Evolutionary conservation across 2,797 vertebrate genomes (phyloP), one percentile per base, ranked within the genome.

Genomic region (Pangasius djambal): DNA sequence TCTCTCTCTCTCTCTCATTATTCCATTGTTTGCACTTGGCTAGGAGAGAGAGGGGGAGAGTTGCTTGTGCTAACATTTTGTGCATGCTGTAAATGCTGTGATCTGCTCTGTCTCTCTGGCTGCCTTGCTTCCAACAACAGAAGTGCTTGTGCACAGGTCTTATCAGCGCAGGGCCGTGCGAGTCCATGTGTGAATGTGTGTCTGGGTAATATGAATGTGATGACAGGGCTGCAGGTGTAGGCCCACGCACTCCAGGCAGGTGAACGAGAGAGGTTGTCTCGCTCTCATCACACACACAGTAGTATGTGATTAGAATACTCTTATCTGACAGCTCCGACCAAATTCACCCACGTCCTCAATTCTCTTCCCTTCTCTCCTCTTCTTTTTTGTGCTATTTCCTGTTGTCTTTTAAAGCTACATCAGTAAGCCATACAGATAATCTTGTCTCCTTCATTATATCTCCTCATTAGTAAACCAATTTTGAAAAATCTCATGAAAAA

Each of bases 181-280:
- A 31, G 89, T 79, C 15, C 44, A 22, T 88, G 78, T 88, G 83
- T 89, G 52, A 78, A 67, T 72, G 86, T 89, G 90, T 89, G 90
- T 87, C 86, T 74, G 83, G 40, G 70, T 92, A 92, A 92, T 92
- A 83, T 77, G 88, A 92, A 88, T 83, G 89, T 91, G 91, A 92
- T 91, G 91, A 92, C 91, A 92, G 78, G 84, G 88, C 89, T 90
- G 91, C 91, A 92, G 91, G 91, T 92, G 91, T 91, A 89, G 86
- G 86, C 84, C 72, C 63, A 75, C 78, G 37, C 88, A 86, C 83
- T 83, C 70, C 87, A 55, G 78, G 74, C 89, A 90, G 91, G 89
- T 92, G 88, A 89, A 90, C 72, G 79, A 89, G 86, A 87, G 78
- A 90, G 83, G 37, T 50, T 91, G 86, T 88, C 83, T 84, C 40